Evolutionary conservation across 2,113 vertebrate genomes (phyloP).

Genomic region (Malurus elegans): DNA sequence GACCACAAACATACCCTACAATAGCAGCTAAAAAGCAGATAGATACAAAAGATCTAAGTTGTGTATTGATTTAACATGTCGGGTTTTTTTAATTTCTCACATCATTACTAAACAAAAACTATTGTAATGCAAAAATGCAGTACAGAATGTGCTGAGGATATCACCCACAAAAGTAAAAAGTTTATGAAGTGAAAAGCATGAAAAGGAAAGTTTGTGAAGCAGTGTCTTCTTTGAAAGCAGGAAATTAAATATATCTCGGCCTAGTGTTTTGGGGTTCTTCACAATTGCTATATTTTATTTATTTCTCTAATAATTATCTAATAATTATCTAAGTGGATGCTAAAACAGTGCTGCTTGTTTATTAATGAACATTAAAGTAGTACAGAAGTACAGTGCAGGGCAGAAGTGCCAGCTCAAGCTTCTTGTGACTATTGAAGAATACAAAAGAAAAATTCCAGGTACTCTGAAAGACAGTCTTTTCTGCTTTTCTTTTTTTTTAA

Average conservation of each 20-base stretch:
- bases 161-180: background rate
- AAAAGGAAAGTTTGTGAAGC: background rate
- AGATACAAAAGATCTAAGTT: background rate
- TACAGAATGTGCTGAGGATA: rapidly evolving
- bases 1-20: background rate
- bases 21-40: background rate
- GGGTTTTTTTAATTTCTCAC: background rate
- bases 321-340: background rate
- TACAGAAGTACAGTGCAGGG: background rate
- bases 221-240: rapidly evolving
- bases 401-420: background rate
- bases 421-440: background rate
- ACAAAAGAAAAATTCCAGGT: background rate
- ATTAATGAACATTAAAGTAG: background rate
- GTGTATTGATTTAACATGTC: background rate
- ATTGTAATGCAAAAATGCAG: background rate
- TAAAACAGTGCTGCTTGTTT: background rate
- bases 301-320: background rate
- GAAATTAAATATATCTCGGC: background rate
- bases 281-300: background rate
- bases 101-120: background rate
- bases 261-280: background rate
- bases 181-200: background rate
- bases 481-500: background rate
- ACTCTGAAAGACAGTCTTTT: background rate